Evolutionary conservation across 2,113 vertebrate species (phyloP).

Genomic region (Halichoeres trimaculatus): DNA sequence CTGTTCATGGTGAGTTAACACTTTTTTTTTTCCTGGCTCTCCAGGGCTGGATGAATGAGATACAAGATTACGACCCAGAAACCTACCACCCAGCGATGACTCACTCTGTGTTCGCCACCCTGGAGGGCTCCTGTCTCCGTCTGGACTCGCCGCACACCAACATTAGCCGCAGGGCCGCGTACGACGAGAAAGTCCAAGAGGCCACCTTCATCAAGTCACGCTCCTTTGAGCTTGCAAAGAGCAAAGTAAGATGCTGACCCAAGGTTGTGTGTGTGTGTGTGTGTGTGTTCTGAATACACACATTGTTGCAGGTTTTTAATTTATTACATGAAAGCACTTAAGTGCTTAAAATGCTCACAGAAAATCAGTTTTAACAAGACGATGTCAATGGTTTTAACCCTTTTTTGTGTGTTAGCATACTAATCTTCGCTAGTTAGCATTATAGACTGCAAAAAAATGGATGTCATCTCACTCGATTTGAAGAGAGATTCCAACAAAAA

Average conservation of each 20-base stretch:
- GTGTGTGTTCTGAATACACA: too few species aligned
- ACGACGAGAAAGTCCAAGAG: constrained; percentile 82
- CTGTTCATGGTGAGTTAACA: background rate
- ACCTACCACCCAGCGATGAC: constrained; percentile 84
- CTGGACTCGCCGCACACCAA: constrained; percentile 87
- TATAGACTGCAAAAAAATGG: too few species aligned
- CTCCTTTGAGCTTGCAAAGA: constrained; percentile 80
- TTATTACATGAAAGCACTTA: too few species aligned
- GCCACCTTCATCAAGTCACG: constrained; percentile 80
- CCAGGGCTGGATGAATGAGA: constrained; percentile 93
- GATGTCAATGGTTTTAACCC: too few species aligned
- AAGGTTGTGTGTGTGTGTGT: background rate
- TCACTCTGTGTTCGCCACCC: constrained; percentile 85
- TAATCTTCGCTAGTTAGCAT: background rate
- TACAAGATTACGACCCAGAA: constrained; percentile 86
- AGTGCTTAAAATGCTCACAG: background rate
- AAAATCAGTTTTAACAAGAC: too few species aligned
- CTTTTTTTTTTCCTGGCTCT: constrained; percentile 2
- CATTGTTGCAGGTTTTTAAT: too few species aligned
- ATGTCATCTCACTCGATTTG: too few species aligned
- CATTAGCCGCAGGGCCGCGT: constrained; percentile 83
- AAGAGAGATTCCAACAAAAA: too few species aligned
- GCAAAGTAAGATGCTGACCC: constrained; percentile 81
- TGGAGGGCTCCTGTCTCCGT: constrained; percentile 85
- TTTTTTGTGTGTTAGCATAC: background rate